phyloP scores from a whole-genome alignment of 2,113 vertebrate genomes.

The Ochotona curzoniae region DNA sequence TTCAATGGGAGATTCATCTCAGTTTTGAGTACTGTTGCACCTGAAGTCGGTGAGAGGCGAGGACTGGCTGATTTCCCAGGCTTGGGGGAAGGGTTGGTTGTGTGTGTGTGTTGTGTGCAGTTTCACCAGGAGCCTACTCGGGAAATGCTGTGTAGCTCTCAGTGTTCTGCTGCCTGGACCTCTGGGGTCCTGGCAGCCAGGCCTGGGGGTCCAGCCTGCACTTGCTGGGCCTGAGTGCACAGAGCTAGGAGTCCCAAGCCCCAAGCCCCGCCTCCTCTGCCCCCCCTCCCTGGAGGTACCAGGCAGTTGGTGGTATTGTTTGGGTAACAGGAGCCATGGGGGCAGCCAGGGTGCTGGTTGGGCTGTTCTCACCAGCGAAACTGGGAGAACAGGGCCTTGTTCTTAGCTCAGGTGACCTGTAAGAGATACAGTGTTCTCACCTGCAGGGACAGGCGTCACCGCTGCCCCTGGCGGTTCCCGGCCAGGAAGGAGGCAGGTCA shows the following conservation, averaged over 20 bases:
- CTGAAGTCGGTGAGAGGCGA: constrained; percentile 29
- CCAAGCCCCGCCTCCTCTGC: not conserved
- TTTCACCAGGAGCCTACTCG: constrained; percentile 29
- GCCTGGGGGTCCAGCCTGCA: not conserved
- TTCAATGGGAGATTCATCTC: constrained; percentile 45
- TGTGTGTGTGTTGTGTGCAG: not conserved
- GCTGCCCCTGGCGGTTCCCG: not conserved
- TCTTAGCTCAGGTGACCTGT: constrained; percentile 74
- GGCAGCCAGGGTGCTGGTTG: constrained; percentile 48
- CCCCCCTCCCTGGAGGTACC: constrained; percentile 58
- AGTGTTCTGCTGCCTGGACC: not conserved
- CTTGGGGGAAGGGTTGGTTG: too few species aligned
- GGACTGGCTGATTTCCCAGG: not conserved
- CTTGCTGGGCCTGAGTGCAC: not conserved
- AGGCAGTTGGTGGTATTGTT: constrained; percentile 73
- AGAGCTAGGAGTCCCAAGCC: not conserved
- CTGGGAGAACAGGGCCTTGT: constrained; percentile 80
- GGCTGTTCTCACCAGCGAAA: constrained; percentile 26
- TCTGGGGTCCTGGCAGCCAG: constrained; percentile 10
- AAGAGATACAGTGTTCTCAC: constrained; percentile 70
- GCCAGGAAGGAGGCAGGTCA: constrained; percentile 37
- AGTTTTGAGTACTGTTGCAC: constrained; percentile 34
- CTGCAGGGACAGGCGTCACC: constrained; percentile 52
- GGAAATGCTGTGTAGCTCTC: not conserved
- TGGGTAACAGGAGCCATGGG: constrained; percentile 75